These are phyloP conservation scores for Hirtodrosophila histrioides DNA, from an alignment of 2,888 invertebrate species.

Conservation along the genomic window DNA sequence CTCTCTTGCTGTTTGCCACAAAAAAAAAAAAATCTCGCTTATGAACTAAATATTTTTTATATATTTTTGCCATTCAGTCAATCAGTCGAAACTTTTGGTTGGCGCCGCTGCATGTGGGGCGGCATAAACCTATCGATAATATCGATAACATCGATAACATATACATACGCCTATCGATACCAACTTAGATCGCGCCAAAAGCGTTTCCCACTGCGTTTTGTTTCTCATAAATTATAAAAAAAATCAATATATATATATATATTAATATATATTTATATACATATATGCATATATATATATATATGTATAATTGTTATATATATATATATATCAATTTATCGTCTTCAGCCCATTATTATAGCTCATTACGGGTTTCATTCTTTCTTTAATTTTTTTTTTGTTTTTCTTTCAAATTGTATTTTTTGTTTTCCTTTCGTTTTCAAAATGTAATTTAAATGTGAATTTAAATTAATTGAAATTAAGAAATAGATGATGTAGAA, in stretches of 20 bases:
- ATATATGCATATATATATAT: conserved; percentile 26
- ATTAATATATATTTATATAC: conserved; percentile 18
- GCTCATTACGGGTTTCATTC: not conserved
- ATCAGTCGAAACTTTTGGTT: conserved; percentile 83
- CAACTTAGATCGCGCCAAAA: conserved; percentile 64
- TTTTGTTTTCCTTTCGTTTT: conserved; percentile 42
- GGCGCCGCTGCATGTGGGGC: conserved; percentile 40
- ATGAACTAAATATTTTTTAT: conserved; percentile 52
- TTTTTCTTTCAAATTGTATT: conserved; percentile 36
- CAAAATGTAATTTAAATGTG: conserved; percentile 66
- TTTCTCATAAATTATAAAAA: conserved; percentile 72
- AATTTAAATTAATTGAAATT: conserved; percentile 69
- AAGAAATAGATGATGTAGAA: conserved; percentile 9
- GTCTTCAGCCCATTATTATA: conserved; percentile 22
- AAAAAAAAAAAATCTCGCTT: conserved; percentile 63
- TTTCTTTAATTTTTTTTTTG: conserved; percentile 30
- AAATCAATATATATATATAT: conserved; percentile 26
- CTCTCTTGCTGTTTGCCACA: conserved; percentile 13
- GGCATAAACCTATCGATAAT: conserved; percentile 34
- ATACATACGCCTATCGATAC: conserved; percentile 48
- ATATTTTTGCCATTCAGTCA: conserved; percentile 82
- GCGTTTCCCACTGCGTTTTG: conserved; percentile 74
- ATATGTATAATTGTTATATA: not conserved
- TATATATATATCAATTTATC: conserved; percentile 21
- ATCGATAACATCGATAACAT: conserved; percentile 31